Evolutionary conservation across 2,113 vertebrate species (phyloP).

Genomic region (Lota lota): DNA sequence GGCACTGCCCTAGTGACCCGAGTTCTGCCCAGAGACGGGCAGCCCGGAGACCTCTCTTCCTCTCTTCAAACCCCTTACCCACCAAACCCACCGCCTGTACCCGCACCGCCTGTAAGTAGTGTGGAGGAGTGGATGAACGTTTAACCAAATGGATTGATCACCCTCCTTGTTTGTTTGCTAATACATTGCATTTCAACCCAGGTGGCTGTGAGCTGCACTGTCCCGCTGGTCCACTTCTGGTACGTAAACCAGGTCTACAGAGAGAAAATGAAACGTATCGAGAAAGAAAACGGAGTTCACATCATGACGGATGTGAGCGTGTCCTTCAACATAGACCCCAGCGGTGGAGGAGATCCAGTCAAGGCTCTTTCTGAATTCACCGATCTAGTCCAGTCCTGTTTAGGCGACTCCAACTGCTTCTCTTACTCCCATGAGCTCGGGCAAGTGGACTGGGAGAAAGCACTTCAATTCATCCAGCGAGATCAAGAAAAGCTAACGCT

Average conservation of each 20-base stretch:
- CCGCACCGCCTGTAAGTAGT: too few species aligned
- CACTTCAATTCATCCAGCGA: conserved; percentile 2
- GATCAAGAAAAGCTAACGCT: conserved; percentile 33
- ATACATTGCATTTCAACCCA: conserved; percentile 8
- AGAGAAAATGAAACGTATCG: conserved; percentile 41
- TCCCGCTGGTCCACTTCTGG: conserved; percentile 30
- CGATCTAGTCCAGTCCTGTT: not conserved
- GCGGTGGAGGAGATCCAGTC: not conserved
- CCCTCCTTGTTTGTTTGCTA: not conserved
- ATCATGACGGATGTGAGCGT: conserved; percentile 9
- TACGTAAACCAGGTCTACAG: conserved; percentile 42
- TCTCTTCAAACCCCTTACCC: too few species aligned
- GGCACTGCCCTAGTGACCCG: too few species aligned
- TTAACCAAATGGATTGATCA: not conserved
- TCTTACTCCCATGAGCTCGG: not conserved
- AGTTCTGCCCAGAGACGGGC: not conserved
- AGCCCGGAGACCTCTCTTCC: not conserved
- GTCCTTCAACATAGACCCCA: not conserved
- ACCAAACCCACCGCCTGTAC: too few species aligned
- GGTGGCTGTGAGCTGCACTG: not conserved
- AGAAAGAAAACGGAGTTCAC: conserved; percentile 25
- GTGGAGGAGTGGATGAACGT: not conserved
- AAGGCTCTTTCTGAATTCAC: conserved; percentile 25
- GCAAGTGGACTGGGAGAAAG: not conserved
- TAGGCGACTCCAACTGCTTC: fast-evolving